Percentiles rank a stretch among this genome's conserved stretches.
phyloP scores from a whole-genome alignment of 2,797 vertebrate genomes.

The Lepus townsendii region DNA sequence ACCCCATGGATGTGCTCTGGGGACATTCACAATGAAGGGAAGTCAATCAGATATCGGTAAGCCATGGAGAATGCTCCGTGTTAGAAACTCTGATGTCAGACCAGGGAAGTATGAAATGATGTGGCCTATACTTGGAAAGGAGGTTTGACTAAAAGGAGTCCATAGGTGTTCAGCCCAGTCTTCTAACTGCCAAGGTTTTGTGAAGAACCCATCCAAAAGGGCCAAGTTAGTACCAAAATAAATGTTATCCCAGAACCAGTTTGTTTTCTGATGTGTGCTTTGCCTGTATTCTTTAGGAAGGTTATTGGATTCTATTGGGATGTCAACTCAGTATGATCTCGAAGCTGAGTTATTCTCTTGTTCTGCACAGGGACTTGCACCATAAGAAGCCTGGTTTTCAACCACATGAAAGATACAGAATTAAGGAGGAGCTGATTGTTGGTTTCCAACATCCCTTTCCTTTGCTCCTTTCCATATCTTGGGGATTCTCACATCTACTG shows the following conservation, averaged over 20 bases:
- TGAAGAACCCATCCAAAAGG: slow-evolving; percentile 25
- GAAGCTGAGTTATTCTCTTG: not conserved
- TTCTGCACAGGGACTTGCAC: not conserved
- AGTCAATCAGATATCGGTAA: not conserved
- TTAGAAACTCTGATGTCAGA: not conserved
- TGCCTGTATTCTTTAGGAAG: slow-evolving; percentile 28
- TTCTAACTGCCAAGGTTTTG: slow-evolving; percentile 62
- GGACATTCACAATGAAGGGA: not conserved
- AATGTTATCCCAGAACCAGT: slow-evolving; percentile 27
- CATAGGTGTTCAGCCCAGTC: not conserved
- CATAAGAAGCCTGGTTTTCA: not conserved
- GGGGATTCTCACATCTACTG: not conserved
- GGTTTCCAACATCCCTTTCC: not conserved
- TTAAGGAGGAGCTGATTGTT: not conserved
- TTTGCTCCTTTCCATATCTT: not conserved
- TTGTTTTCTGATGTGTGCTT: not conserved
- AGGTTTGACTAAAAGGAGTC: not conserved
- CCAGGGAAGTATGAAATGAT: not conserved
- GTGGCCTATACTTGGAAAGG: not conserved
- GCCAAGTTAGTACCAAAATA: not conserved
- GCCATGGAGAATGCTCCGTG: not conserved
- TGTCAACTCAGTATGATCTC: not conserved
- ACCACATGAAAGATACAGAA: not conserved
- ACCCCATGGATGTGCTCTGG: not conserved
- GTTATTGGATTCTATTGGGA: slow-evolving; percentile 29